phyloP scores from a whole-genome alignment of 1,140 invertebrate genomes.

The Hylaeus volcanicus region DNA sequence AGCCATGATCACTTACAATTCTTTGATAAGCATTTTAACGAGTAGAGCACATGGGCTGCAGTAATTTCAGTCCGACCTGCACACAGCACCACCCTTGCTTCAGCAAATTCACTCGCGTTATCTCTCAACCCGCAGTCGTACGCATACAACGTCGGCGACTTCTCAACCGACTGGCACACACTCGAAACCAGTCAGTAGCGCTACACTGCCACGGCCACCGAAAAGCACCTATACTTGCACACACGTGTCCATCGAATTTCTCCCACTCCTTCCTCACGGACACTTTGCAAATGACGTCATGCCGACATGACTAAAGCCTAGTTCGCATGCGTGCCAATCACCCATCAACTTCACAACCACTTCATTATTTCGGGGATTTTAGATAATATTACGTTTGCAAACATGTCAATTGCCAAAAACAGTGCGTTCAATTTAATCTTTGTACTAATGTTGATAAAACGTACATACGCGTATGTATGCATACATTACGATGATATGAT shows the following conservation, averaged over 20 bases:
- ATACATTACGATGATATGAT: too few relatives aligned
- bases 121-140: constrained; percentile 58
- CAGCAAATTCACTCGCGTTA: constrained; percentile 58
- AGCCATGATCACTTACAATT: constrained; percentile 73
- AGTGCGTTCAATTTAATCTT: neutral
- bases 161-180: constrained; percentile 59
- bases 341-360: constrained; percentile 3
- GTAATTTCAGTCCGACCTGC: constrained; percentile 42
- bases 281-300: constrained; percentile 62
- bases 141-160: constrained; percentile 46
- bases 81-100: constrained; percentile 61
- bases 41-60: constrained; percentile 68
- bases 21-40: constrained; percentile 79
- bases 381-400: neutral
- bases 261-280: neutral
- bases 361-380: constrained; percentile 19
- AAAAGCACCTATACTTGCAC: constrained; percentile 53
- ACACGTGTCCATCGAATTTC: constrained; percentile 50
- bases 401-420: neutral
- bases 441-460: neutral
- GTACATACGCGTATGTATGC: neutral
- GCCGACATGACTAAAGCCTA: neutral
- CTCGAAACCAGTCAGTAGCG: constrained; percentile 36
- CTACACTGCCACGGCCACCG: constrained; percentile 49
- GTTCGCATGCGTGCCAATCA: constrained; percentile 28